Base-by-base conservation (phyloP, 2,797 vertebrate species). In the Halcyon chelicuti region DNA sequence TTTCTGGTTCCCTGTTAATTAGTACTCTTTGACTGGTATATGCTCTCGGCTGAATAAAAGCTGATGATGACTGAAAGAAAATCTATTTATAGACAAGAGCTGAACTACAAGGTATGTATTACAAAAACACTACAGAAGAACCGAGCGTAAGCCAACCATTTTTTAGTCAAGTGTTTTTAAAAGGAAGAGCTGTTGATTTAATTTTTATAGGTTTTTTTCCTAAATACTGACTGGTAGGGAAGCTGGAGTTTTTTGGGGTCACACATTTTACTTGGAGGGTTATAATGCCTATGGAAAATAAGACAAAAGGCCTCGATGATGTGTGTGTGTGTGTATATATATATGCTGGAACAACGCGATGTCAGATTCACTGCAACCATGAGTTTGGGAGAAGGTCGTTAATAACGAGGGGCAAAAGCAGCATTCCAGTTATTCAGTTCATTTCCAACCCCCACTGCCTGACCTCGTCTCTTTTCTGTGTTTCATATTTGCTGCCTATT, bases 51-150 rank as follows among this genome's bases (percentile, higher is more conserved):
- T 90, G 72, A 96, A 72, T 94, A 79, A 84, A 94, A 96, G 39
- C 52, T 93, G 66, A 66, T 84, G 66, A 66, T 94, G 93, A 71
- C 61, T 65, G 78, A 97, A 94, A 76, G 81, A 78, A 93, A 60
- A 85, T 44, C 46, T 93, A 2, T 96, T 96, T 94, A 78, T 94
- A 76, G 92, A 84, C 51, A 90, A 62, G 49, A 81, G 66, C 65
- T 77, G 89, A 94, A 93, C 52, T n/a, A 39, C 39, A 88, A 93
- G 86, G 88, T 85, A 11, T 58, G 8, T 76, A 14, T 82, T 82
- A 49, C 31, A 78, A 70, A 93, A 86, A 60, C 17, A 21, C 14
- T 62, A 6, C 35, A 44, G 31, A 89, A 86, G 51, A 79, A 39
- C 47, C 26, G 37, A 91, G 47, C 31, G 19, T 42, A 73, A 74